Base-by-base conservation (phyloP, 2,797 vertebrate genomes). In the Phylloscopus collybita region DNA sequence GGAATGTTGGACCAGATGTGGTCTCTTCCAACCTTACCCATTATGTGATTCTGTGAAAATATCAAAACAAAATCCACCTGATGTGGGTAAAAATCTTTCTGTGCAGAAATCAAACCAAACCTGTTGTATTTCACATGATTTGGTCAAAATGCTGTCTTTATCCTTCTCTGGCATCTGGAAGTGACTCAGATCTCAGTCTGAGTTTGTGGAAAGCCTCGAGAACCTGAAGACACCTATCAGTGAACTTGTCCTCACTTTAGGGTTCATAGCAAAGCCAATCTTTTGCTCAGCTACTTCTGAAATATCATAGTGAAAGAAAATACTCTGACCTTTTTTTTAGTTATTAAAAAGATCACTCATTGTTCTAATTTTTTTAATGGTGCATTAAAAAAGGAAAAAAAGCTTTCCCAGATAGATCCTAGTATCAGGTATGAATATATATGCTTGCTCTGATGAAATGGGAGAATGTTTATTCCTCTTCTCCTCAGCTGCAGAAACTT, bases 261-360 rank as follows among this genome's bases (percentile, higher is more conserved):
- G 22, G 17, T 65, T 95, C 81, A 50, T 8, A 67, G 26, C 59
- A 95, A 30, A 71, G 34, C 27, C 30, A 78, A 4, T 72, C 29
- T 71, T 93, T 38, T 44, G 45, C 66, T 66, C 14, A 83, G 10
- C 26, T 70, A 12, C 38, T 69, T 86, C 29, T 90, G 82, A 91
- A 88, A 90, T 66, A 69, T 23, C 25, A 65, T 13, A 44, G 29
- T 47, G 27, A 53, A 81, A 84, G 29, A 86, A 66, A 64, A 51
- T 65, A 61, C 15, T 61, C 30, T 91, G 38, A 65, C 30, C 42
- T 91, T 88, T 84, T 84, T 18, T 86, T 90, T 61, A 60, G 59
- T 88, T 96, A 90, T 82, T 95, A 47, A 92, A 94, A 90, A 82
- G 11, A 69, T 88, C 49, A 53, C 26, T 91, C 36, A 66, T 72